phyloP scores from a whole-genome alignment of 2,113 vertebrate species.

The Noturus placidus region DNA sequence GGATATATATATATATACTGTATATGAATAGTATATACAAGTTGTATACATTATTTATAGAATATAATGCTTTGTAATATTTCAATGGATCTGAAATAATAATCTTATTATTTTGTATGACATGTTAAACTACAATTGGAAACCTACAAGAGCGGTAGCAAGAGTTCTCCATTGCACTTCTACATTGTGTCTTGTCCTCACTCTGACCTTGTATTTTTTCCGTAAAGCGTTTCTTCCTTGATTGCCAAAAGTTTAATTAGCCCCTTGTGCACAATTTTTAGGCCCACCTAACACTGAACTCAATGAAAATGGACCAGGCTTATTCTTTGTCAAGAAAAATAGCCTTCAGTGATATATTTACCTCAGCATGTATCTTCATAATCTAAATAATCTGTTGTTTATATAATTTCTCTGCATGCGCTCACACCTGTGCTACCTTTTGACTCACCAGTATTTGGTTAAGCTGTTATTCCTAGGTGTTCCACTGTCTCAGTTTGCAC shows the following conservation, averaged over 20 bases:
- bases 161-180: slow-evolving; percentile 45
- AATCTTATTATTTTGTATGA: neutral
- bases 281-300: neutral
- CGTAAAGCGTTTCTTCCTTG: slow-evolving; percentile 36
- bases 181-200: slow-evolving; percentile 45
- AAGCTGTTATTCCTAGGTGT: neutral
- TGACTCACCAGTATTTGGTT: neutral
- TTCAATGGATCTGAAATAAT: too few species aligned
- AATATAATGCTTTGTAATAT: neutral
- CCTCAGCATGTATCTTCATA: neutral
- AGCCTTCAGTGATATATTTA: neutral
- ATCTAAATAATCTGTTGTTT: neutral
- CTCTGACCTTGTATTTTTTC: slow-evolving; percentile 42
- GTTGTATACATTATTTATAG: too few species aligned
- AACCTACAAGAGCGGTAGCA: slow-evolving; percentile 35
- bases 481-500: neutral
- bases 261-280: neutral
- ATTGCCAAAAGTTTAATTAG: slow-evolving; percentile 5
- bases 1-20: too few species aligned
- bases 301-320: neutral
- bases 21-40: too few species aligned
- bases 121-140: slow-evolving; percentile 7
- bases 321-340: neutral
- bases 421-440: neutral
- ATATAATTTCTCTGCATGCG: neutral